These are phyloP conservation scores for Yponomeuta cagnagella DNA, from an alignment of 2,888 invertebrate species.

Conservation along the genomic window DNA sequence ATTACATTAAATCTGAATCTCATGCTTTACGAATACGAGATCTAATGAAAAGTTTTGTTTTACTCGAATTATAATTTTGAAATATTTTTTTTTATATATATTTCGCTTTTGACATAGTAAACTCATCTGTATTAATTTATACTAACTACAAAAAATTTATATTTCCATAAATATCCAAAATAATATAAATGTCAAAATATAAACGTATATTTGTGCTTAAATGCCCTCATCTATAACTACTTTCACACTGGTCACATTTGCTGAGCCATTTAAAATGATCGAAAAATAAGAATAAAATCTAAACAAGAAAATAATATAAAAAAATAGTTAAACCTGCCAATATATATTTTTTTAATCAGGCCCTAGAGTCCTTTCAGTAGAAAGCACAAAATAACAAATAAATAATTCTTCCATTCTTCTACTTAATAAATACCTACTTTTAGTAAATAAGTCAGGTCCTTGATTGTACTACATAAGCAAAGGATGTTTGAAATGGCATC, in stretches of 20 bases:
- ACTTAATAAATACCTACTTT: too few species aligned
- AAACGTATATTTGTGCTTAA: neutral
- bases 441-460: too few species aligned
- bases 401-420: too few species aligned
- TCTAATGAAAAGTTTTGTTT: neutral
- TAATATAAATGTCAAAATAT: neutral
- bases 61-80: neutral
- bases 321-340: neutral
- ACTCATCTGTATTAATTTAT: neutral
- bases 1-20: neutral
- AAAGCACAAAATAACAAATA: too few species aligned
- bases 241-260: neutral
- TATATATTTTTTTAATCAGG: too few species aligned
- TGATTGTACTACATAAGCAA: too few species aligned
- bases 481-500: too few species aligned
- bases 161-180: neutral
- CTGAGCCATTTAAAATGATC: neutral
- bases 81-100: neutral
- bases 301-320: neutral
- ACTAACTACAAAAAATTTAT: too few species aligned
- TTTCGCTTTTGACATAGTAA: neutral
- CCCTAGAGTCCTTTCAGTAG: too few species aligned
- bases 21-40: neutral
- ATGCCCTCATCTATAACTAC: neutral
- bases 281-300: neutral